Evolutionary conservation across 2,113 vertebrate genomes (phyloP).

Genomic region (Carassius gibelio): DNA sequence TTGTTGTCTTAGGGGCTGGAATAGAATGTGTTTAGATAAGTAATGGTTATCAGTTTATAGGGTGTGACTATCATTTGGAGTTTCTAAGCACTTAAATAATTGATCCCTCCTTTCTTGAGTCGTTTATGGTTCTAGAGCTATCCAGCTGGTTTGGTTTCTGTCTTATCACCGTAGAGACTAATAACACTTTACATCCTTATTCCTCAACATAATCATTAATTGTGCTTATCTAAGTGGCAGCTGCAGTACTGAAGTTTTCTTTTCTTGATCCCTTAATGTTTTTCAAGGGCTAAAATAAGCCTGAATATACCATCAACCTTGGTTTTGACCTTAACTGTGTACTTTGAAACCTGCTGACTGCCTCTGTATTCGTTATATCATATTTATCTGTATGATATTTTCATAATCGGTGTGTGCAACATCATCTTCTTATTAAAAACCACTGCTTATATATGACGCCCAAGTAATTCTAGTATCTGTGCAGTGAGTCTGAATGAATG

Average conservation of each 20-base stretch:
- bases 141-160: neutral
- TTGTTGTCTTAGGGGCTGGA: neutral
- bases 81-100: neutral
- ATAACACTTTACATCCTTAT: neutral
- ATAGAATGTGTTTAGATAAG: conserved; percentile 1
- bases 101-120: neutral
- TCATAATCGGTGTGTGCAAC: neutral
- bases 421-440: neutral
- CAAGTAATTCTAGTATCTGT: neutral
- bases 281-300: neutral
- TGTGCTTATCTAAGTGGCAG: neutral
- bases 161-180: neutral
- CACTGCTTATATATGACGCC: neutral
- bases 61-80: neutral
- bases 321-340: neutral
- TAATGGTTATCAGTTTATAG: neutral
- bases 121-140: neutral
- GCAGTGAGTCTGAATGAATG: neutral
- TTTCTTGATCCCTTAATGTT: neutral
- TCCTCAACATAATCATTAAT: neutral
- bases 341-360: neutral
- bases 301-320: neutral
- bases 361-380: too few species aligned
- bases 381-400: neutral
- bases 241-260: neutral